phyloP scores from a whole-genome alignment of 2,888 invertebrate genomes.

The Caenorhabditis virilis region DNA sequence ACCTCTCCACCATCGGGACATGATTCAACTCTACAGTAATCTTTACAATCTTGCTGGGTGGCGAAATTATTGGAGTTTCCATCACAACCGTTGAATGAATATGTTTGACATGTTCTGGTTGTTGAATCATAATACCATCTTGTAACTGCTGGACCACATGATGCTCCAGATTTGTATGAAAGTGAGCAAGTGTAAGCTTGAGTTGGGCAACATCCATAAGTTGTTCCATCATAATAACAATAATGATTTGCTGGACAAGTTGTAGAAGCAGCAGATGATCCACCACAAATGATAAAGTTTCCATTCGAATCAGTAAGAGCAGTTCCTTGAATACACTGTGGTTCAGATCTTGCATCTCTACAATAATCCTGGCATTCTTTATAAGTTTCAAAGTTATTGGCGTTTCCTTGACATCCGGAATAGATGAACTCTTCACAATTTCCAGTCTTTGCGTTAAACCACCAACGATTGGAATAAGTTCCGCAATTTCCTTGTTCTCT shows the following conservation, averaged over 20 bases:
- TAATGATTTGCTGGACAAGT: constrained; percentile 68
- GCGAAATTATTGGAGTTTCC: constrained; percentile 68
- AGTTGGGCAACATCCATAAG: constrained; percentile 68
- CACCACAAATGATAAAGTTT: constrained; percentile 67
- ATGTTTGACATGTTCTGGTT: constrained; percentile 57
- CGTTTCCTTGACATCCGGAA: constrained; percentile 67
- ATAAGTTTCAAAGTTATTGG: constrained; percentile 68
- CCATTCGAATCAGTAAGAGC: constrained; percentile 67
- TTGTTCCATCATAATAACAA: constrained; percentile 68
- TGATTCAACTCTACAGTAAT: constrained; percentile 67
- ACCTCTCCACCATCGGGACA: constrained; percentile 68
- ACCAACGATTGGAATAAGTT: constrained; percentile 67
- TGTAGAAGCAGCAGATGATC: constrained; percentile 56
- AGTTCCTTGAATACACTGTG: constrained; percentile 68
- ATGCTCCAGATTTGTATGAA: constrained; percentile 65
- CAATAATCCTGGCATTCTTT: constrained; percentile 68
- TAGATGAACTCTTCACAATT: constrained; percentile 69
- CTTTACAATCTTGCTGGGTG: constrained; percentile 66
- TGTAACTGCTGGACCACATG: constrained; percentile 68
- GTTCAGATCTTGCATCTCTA: constrained; percentile 62
- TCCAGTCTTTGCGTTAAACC: constrained; percentile 69
- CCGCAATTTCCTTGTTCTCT: constrained; percentile 67
- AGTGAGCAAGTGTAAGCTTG: constrained; percentile 68
- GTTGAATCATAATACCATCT: constrained; percentile 63
- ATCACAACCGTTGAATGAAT: constrained; percentile 68